phyloP scores from a whole-genome alignment of 2,113 vertebrate genomes.

The Bungarus multicinctus region DNA sequence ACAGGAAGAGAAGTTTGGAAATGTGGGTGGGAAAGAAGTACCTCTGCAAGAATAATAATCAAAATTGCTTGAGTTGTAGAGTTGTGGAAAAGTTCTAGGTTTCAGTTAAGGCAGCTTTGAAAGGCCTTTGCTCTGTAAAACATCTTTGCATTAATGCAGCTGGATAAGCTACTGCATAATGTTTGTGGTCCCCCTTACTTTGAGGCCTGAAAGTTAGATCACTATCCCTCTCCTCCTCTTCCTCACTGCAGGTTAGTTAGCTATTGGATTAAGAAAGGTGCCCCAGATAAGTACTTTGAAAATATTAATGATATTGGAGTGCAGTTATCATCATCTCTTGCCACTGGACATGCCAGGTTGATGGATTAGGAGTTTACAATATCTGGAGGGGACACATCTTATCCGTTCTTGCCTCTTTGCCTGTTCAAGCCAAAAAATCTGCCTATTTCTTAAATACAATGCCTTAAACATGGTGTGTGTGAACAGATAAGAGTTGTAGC shows the following conservation, averaged over 20 bases:
- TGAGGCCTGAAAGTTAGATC: background rate
- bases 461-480: background rate
- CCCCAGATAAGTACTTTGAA: background rate
- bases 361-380: background rate
- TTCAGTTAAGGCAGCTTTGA: background rate
- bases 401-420: background rate
- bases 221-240: background rate
- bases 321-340: background rate
- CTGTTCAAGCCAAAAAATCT: background rate
- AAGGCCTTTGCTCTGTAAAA: background rate
- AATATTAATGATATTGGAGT: background rate
- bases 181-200: background rate
- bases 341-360: background rate
- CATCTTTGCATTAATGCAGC: background rate
- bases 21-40: conserved; percentile 10
- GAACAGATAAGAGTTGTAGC: background rate
- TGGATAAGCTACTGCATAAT: background rate
- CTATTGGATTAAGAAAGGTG: background rate
- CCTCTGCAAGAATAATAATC: background rate
- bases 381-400: background rate
- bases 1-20: conserved; percentile 37
- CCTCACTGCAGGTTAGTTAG: background rate
- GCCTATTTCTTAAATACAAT: background rate
- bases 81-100: background rate
- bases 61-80: background rate